Conservation (phyloP, 1,140 invertebrate species). For the Tetragonula clypearis region DNA sequence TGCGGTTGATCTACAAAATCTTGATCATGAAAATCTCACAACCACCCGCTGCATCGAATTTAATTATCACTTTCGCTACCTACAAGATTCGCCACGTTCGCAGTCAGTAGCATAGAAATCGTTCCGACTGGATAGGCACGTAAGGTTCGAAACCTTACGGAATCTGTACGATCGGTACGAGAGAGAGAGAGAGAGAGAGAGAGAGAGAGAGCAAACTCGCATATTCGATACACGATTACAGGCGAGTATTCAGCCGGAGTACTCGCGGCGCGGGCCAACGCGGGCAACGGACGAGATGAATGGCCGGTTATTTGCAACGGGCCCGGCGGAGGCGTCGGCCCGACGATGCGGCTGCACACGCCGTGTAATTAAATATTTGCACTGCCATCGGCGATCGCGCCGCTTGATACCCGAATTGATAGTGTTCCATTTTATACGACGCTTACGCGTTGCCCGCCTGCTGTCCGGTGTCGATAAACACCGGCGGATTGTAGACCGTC, state of each 20-base stretch:
- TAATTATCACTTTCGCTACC: not conserved
- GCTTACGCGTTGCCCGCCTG: constrained; percentile 18
- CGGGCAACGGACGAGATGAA: constrained; percentile 17
- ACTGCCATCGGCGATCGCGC: constrained; percentile 53
- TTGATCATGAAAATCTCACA: not conserved
- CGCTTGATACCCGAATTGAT: constrained; percentile 67
- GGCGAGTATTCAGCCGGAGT: not conserved
- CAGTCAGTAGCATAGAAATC: not conserved
- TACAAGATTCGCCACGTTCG: not conserved
- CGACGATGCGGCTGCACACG: constrained; percentile 31
- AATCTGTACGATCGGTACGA: not conserved
- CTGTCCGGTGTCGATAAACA: constrained; percentile 48
- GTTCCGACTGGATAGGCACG: not conserved
- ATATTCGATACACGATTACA: constrained; percentile 65
- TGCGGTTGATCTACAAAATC: not conserved
- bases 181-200: not conserved
- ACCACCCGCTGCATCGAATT: not conserved
- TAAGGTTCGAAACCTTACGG: not conserved
- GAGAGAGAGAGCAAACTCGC: constrained; percentile 31
- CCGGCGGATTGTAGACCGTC: constrained; percentile 30
- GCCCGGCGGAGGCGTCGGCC: constrained; percentile 19
- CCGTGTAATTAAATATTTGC: constrained; percentile 71
- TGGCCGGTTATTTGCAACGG: constrained; percentile 32
- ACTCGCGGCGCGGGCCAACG: not conserved
- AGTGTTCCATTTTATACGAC: constrained; percentile 56